Evolutionary conservation across 2,113 vertebrate genomes (phyloP), one percentile per base, ranked within the genome.

Genomic region (Candoia aspera): DNA sequence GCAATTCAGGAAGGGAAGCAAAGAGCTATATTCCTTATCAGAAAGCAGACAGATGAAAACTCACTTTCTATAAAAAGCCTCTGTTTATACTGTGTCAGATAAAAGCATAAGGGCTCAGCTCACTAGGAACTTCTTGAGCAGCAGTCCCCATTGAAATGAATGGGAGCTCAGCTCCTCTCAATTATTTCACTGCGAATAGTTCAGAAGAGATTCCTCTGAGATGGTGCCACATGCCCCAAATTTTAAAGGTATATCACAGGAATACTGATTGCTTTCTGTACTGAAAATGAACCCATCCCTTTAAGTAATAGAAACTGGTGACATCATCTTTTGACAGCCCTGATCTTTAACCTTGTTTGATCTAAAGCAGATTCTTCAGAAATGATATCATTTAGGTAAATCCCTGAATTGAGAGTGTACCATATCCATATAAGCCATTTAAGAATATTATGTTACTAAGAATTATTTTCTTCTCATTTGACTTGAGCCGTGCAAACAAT

Each of bases 291-390:
- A 86, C 86, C 86, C 26, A 59, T 42, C 37, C 42, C 64, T 92
- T 92, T 88, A 59, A 53, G 55, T 53, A 96, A 96, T 94, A 96
- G 96, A 97, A 97, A 97, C 97, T 96, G 92, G 94, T 98, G 97
- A 98, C 97, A 97, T 98, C 97, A 98, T 97, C 96, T 96, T 96
- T 93, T 97, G 97, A 97, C 97, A 96, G 95, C 92, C 96, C 53
- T 96, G 97, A 97, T 96, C 98, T 98, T 98, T 98, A 97, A 97
- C 98, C 98, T 89, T 94, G 94, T 96, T 97, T 98, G 97, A 98
- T 98, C 96, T 97, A 98, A 98, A 98, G 96, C 98, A 98, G 98
- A 98, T 96, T 96, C 95, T 95, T 95, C 58, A 89, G 96, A 96
- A 96, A 97, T 97, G 96, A 97, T 97, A 97, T 98, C 97, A 97